phyloP scores from a whole-genome alignment of 2,888 invertebrate species.

The Metacarcinus magister region DNA sequence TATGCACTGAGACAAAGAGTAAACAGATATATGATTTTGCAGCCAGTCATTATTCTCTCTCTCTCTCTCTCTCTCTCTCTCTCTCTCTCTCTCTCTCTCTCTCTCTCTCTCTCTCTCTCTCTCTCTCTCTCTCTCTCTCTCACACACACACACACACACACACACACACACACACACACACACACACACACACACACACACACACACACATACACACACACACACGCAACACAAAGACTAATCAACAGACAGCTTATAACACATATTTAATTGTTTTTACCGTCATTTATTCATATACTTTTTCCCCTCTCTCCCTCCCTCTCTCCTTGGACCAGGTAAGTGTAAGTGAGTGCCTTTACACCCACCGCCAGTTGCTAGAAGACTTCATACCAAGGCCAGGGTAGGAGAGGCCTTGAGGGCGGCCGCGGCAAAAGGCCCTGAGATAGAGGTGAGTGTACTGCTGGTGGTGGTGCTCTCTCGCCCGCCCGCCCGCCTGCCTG shows the following conservation, averaged over 20 bases:
- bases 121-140: not conserved
- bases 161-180: not conserved
- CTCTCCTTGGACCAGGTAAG: not conserved
- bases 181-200: not conserved
- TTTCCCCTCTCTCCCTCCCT: not conserved
- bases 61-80: conserved; percentile 47
- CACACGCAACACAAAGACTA: not conserved
- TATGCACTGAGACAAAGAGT: not conserved
- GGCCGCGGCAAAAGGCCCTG: not conserved
- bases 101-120: conserved; percentile 33
- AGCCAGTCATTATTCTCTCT: not conserved
- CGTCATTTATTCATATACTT: conserved; percentile 17
- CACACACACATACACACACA: not conserved
- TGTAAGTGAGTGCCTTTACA: not conserved
- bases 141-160: not conserved
- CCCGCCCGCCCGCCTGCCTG: too few species aligned
- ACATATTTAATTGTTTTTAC: not conserved
- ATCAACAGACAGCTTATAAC: not conserved
- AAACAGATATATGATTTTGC: not conserved
- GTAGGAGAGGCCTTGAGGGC: not conserved
- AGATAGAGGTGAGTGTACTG: not conserved
- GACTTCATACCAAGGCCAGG: conserved; percentile 2
- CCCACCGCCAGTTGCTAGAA: not conserved
- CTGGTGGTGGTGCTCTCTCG: not conserved
- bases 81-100: not conserved